These are phyloP conservation scores for Danio rerio DNA, from an alignment of 2,113 vertebrate genomes.

Conservation along the genomic window DNA sequence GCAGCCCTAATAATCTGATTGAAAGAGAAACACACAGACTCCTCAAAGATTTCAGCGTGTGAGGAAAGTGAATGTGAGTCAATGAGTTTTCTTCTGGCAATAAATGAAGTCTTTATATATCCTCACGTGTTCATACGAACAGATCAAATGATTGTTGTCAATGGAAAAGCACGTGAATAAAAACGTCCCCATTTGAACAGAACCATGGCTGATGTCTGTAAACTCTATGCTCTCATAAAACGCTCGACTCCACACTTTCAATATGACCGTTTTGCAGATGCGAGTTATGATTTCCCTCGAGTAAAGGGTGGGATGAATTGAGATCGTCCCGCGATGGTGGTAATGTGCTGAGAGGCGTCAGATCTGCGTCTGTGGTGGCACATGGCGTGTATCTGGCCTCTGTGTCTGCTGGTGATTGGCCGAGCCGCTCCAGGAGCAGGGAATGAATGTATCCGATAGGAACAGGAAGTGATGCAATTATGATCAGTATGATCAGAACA, in stretches of 20 bases:
- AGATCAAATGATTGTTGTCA: background rate
- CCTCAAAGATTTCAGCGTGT: too few relatives aligned
- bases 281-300: background rate
- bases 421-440: conserved; percentile 46
- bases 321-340: background rate
- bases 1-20: too few relatives aligned
- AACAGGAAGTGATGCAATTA: conserved; percentile 76
- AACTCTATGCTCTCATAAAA: conserved; percentile 42
- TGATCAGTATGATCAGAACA: conserved; percentile 74
- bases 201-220: background rate
- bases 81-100: background rate
- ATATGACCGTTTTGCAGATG: conserved; percentile 41
- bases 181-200: background rate
- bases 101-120: background rate
- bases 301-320: conserved; percentile 37
- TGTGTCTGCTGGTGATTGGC: background rate
- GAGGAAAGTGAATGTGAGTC: background rate
- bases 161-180: background rate
- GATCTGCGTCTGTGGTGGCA: conserved; percentile 49
- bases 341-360: conserved; percentile 55
- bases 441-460: conserved; percentile 68
- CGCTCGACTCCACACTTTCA: conserved; percentile 48
- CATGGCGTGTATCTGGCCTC: conserved; percentile 53
- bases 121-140: background rate
- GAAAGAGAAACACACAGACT: too few relatives aligned